Evolutionary conservation across 2,113 vertebrate species (phyloP).

Genomic region (Neomonachus schauinslandi): DNA sequence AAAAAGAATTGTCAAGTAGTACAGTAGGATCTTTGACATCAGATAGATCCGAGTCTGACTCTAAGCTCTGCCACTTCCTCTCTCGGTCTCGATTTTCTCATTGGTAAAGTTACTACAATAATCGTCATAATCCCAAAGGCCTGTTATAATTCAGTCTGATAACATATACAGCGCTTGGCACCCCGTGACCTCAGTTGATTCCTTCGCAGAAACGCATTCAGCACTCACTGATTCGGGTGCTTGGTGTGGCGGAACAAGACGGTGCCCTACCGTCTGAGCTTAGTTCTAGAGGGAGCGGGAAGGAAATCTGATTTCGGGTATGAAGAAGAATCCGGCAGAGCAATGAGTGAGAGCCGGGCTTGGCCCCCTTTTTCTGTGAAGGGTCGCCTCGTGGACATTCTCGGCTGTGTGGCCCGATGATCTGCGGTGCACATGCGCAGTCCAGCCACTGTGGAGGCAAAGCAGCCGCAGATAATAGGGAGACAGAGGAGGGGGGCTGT

Average conservation of each 20-base stretch:
- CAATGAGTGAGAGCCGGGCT: background rate
- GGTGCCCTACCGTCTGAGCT: background rate
- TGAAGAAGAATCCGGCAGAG: background rate
- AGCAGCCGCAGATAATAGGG: background rate
- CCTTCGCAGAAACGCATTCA: background rate
- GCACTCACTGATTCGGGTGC: background rate
- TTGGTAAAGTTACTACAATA: background rate
- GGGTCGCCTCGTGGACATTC: background rate
- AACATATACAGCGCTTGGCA: background rate
- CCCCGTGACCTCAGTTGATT: background rate
- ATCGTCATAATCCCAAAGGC: background rate
- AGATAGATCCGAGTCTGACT: background rate
- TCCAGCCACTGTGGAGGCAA: background rate
- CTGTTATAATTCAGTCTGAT: background rate
- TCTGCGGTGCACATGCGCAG: background rate
- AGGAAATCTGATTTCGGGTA: background rate
- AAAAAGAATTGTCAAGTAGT: background rate
- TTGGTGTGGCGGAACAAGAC: background rate
- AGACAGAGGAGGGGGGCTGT: background rate
- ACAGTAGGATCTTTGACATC: background rate
- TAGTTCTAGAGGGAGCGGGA: background rate
- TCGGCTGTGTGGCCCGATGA: background rate
- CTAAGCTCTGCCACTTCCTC: background rate
- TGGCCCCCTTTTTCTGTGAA: background rate
- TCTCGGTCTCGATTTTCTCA: conserved; percentile 1